A percentile compares a stretch with the other conserved stretches of the same genome.
These are phyloP conservation scores for Xyliphius kryptos DNA, from an alignment of 2,113 vertebrate species.

Conservation along the genomic window DNA sequence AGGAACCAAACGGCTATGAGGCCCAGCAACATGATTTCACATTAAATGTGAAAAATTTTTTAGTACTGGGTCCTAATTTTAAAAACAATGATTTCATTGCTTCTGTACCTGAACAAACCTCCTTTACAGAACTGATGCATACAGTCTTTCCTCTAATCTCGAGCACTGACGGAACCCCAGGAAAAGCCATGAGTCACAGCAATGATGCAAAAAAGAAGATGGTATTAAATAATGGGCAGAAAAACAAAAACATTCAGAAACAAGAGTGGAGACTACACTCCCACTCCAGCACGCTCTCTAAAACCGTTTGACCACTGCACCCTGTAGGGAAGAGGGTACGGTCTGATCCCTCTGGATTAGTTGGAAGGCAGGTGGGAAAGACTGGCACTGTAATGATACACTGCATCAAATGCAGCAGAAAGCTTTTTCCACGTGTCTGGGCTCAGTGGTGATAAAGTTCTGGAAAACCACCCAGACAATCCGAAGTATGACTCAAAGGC, in stretches of 20 bases:
- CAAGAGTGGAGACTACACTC: slow-evolving; percentile 43
- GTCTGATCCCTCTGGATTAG: slow-evolving; percentile 21
- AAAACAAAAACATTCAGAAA: slow-evolving; percentile 55
- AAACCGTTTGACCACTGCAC: too few relatives aligned
- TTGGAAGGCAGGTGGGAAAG: slow-evolving; percentile 19
- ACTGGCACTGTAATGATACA: slow-evolving; percentile 38
- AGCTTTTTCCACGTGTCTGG: slow-evolving; percentile 29
- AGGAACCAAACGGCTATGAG: too few relatives aligned
- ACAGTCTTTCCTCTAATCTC: slow-evolving; percentile 15
- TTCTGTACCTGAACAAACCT: slow-evolving; percentile 22
- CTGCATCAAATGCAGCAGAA: slow-evolving; percentile 25
- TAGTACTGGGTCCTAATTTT: slow-evolving; percentile 1
- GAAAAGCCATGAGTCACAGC: slow-evolving; percentile 62
- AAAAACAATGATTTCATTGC: neutral
- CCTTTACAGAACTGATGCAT: slow-evolving; percentile 24
- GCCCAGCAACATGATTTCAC: neutral
- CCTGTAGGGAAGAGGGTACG: too few relatives aligned
- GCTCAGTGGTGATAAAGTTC: slow-evolving; percentile 46
- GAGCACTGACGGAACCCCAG: slow-evolving; percentile 50
- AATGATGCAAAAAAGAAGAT: slow-evolving; percentile 39
- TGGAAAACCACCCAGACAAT: slow-evolving; percentile 31
- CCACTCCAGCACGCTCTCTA: too few relatives aligned
- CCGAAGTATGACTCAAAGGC: slow-evolving; percentile 48
- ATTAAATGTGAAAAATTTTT: slow-evolving; percentile 1
- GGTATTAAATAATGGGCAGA: slow-evolving; percentile 58